These are phyloP conservation scores for Bucco capensis DNA, from an alignment of 2,113 vertebrate species.

Conservation along the genomic window DNA sequence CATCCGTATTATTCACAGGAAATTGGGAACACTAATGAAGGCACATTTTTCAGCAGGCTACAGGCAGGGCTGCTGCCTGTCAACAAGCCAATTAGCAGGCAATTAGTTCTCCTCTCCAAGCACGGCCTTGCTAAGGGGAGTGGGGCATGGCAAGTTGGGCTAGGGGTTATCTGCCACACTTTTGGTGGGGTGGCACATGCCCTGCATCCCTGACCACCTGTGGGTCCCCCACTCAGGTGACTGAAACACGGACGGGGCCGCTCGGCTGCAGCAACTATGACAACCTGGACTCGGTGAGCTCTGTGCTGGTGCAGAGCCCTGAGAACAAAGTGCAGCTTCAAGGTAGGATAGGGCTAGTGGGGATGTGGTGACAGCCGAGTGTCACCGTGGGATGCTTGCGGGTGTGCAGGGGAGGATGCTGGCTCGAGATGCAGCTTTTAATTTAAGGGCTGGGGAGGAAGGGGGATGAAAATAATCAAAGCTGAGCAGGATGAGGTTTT, in stretches of 20 bases:
- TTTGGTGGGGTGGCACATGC: rapidly evolving
- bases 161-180: neutral
- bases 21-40: slow-evolving; percentile 60
- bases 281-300: slow-evolving; percentile 97
- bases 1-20: slow-evolving; percentile 19
- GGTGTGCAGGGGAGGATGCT: neutral
- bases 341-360: slow-evolving; percentile 70
- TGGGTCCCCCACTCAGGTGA: slow-evolving; percentile 81
- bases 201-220: neutral
- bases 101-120: slow-evolving; percentile 54
- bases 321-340: slow-evolving; percentile 98
- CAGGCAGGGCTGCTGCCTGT: slow-evolving; percentile 53
- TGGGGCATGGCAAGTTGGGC: neutral
- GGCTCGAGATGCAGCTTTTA: neutral
- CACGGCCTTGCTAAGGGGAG: neutral
- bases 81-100: slow-evolving; percentile 69
- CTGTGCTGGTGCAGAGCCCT: slow-evolving; percentile 95
- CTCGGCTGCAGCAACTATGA: slow-evolving; percentile 99
- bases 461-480: slow-evolving; percentile 11
- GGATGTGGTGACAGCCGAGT: rapidly evolving
- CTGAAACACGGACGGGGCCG: slow-evolving; percentile 94
- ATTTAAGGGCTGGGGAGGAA: slow-evolving; percentile 4
- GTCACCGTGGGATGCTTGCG: neutral
- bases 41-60: slow-evolving; percentile 35
- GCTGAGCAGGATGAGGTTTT: slow-evolving; percentile 35